A percentile compares a stretch with the other conserved stretches of the same genome.
Conservation (phyloP, 2,113 vertebrate genomes). For the Ceyx margarethae region DNA sequence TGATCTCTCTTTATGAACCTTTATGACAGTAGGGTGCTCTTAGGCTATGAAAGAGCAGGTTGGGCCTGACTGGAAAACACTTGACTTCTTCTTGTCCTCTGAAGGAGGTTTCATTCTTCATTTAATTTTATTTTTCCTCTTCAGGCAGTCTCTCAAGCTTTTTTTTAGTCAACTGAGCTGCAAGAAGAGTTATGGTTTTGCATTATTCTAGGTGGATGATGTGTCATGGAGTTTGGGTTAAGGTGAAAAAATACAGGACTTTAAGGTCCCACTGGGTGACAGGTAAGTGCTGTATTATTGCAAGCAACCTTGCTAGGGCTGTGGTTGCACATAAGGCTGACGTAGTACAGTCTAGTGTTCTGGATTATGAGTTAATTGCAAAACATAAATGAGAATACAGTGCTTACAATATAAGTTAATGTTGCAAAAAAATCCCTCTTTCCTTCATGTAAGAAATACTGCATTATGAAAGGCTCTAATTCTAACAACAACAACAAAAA, state of each 20-base stretch:
- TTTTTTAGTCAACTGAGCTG: not conserved
- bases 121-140: not conserved
- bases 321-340: not conserved
- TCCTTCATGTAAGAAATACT: not conserved
- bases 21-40: not conserved
- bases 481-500: not conserved
- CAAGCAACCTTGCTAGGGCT: not conserved
- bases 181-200: rapidly evolving
- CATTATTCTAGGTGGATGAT: rapidly evolving
- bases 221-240: rapidly evolving
- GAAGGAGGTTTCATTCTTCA: not conserved
- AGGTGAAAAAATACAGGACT: not conserved
- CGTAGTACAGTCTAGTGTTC: rapidly evolving
- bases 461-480: not conserved
- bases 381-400: not conserved
- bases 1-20: not conserved
- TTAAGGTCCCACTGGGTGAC: not conserved
- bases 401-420: not conserved
- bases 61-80: not conserved
- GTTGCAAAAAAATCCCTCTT: not conserved
- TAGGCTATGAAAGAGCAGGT: not conserved
- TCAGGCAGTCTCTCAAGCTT: rapidly evolving
- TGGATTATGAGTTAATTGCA: not conserved
- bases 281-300: not conserved
- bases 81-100: not conserved